phyloP scores from a whole-genome alignment of 1,140 invertebrate genomes.

The Sarcophaga bullata region DNA sequence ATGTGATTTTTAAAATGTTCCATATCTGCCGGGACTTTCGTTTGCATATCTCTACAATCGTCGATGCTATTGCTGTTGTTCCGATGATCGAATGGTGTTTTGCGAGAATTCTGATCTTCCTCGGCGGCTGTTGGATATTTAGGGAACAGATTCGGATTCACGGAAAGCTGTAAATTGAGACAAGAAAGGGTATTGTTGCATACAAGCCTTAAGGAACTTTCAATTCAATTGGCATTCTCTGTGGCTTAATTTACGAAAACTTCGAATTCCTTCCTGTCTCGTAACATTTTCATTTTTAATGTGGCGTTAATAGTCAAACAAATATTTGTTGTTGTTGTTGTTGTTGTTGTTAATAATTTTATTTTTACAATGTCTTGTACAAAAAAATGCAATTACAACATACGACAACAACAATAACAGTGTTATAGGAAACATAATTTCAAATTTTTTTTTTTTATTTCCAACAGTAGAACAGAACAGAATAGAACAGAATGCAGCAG shows the following conservation, averaged over 20 bases:
- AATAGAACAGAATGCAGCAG: too few species aligned
- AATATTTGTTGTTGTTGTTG: neutral
- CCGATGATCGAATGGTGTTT: neutral
- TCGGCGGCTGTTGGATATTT: conserved; percentile 31
- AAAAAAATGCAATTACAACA: too few species aligned
- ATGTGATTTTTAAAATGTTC: neutral
- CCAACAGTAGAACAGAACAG: neutral
- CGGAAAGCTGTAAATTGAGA: conserved; percentile 12
- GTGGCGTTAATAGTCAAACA: conserved; percentile 13
- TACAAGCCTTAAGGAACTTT: too few species aligned
- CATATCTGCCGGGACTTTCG: neutral
- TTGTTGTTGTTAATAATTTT: conserved; percentile 7
- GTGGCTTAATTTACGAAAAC: too few species aligned
- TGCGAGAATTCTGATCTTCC: conserved; percentile 6
- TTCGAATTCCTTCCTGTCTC: neutral
- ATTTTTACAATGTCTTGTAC: neutral
- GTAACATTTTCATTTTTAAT: neutral
- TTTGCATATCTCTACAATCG: neutral
- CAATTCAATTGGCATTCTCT: too few species aligned
- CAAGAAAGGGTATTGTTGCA: neutral
- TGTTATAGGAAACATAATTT: conserved; percentile 5
- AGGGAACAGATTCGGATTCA: conserved; percentile 19
- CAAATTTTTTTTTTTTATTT: neutral
- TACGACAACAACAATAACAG: too few species aligned
- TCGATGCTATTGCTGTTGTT: neutral